Base-by-base conservation (phyloP, 2,113 vertebrate species). In the Siniperca chuatsi region DNA sequence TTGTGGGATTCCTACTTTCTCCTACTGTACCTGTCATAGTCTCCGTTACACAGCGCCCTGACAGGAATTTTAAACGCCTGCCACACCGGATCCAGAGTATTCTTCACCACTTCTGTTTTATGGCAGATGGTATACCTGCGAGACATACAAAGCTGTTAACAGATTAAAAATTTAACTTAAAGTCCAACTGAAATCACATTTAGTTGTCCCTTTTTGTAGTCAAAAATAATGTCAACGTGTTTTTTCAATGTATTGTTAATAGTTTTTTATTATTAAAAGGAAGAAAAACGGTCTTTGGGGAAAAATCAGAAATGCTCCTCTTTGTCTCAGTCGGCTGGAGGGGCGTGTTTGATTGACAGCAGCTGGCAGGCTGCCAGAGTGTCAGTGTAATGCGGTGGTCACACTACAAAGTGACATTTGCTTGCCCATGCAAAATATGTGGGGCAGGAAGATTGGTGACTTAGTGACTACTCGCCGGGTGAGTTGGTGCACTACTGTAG, bases 91-190 rank as follows among this genome's bases (percentile, higher is more conserved):
- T 98, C 97, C 95, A 98, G 90, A 1, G 96, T 98, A 77, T 98
- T 97, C 95, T 98, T 98, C 90, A 98, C 90, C 57, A 98, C 97
- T 87, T 98, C 97, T 54, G 97, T 98, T 90, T 97, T 98, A 89
- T 98, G 97, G 92, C 97, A 97, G 94, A 98, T 97, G 73, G 97
- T 98, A 79, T 96, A 98, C 78, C 97, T 98, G 91, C 0, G 85
- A 86, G 29, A 52, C 21, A 52, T 29, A 29, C 29, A 29, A 29
- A 29, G 29, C 29, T 29, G 29, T 29, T 29, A 29, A 25, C 25
- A 25, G 33, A 48, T 18, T 21, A 64, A 13, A 52, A 33, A 65
- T 48, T 4, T 10, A 13, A 25, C 29, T 42, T 9, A 2, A 55
- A 81, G 60, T 42, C 50, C 10, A 65, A n/a, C 65, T 40, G 3